phyloP scores from a whole-genome alignment of 2,888 invertebrate genomes.

The Mechanitis messenoides region DNA sequence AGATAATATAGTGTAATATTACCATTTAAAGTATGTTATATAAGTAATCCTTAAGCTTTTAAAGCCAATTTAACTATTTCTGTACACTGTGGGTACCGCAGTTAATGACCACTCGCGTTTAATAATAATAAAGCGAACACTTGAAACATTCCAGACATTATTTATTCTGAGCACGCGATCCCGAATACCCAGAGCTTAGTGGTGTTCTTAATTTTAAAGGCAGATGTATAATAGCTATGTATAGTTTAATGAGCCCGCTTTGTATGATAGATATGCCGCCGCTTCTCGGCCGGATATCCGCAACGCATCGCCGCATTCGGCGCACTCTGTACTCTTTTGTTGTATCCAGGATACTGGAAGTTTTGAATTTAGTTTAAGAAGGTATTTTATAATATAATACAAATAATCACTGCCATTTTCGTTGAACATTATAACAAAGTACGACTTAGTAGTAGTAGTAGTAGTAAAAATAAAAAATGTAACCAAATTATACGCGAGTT shows the following conservation, averaged over 20 bases:
- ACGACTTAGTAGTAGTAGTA: no score
- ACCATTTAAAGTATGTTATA: no score
- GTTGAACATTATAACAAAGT: no score
- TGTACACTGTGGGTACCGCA: conserved; percentile 7
- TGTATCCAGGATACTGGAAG: not conserved
- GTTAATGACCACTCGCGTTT: conserved; percentile 22
- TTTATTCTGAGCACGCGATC: conserved; percentile 40
- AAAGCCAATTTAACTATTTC: not conserved
- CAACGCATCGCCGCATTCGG: conserved; percentile 36
- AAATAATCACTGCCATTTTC: not conserved
- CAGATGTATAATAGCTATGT: conserved; percentile 23
- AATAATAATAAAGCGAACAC: conserved; percentile 26
- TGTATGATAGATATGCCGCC: conserved; percentile 48
- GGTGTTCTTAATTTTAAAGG: conserved; percentile 23
- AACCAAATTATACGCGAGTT: no score
- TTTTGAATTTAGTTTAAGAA: not conserved
- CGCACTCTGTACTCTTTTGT: conserved; percentile 18
- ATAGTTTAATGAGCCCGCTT: conserved; percentile 34
- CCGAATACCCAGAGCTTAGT: conserved; percentile 31
- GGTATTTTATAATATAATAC: not conserved
- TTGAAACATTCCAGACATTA: conserved; percentile 30
- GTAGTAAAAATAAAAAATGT: no score
- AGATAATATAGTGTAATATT: no score
- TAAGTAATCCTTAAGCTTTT: no score
- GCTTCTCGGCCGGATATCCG: conserved; percentile 61